phyloP scores from a whole-genome alignment of 2,797 vertebrate genomes.

The Chiloscyllium punctatum region DNA sequence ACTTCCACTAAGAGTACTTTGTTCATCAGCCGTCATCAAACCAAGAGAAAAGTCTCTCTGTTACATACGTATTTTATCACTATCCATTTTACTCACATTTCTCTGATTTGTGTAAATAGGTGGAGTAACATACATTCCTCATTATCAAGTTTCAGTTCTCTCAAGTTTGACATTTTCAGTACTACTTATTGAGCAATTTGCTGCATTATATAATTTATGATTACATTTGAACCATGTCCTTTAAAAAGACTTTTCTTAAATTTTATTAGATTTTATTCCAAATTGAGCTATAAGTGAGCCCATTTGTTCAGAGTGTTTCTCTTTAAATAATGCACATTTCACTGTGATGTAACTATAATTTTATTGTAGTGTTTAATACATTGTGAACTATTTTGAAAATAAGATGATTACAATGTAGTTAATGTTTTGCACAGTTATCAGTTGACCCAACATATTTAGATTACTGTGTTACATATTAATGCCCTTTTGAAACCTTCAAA shows the following conservation, averaged over 20 bases:
- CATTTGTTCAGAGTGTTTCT: neutral
- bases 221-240: neutral
- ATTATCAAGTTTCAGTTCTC: neutral
- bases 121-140: neutral
- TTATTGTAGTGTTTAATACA: neutral
- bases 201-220: neutral
- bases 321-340: neutral
- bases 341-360: neutral
- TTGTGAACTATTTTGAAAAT: conserved; percentile 21
- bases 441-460: neutral
- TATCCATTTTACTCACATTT: neutral
- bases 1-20: neutral
- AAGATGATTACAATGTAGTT: neutral
- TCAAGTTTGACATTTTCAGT: neutral
- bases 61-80: neutral
- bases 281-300: neutral
- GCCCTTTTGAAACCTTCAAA: conserved; percentile 4
- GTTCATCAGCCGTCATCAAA: neutral
- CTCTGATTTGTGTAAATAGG: neutral
- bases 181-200: neutral
- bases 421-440: conserved; percentile 12
- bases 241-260: neutral
- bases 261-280: neutral
- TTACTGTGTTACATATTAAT: conserved; percentile 31
- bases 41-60: neutral